Conservation (phyloP, 2,113 vertebrate species). For the Bubo bubo region DNA sequence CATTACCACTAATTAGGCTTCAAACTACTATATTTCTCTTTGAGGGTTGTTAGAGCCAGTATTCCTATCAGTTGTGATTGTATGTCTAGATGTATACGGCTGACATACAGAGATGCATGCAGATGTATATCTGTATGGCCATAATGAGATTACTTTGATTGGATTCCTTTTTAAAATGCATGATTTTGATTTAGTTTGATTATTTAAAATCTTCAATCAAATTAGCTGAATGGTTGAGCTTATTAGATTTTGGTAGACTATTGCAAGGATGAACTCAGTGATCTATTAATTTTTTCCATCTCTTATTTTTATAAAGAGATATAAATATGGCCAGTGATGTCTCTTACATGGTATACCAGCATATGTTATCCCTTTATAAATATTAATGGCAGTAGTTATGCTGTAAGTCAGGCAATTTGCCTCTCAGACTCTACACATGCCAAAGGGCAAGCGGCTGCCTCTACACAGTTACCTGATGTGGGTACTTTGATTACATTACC, state of each 20-base stretch:
- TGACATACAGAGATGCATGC: not conserved
- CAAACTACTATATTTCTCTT: not conserved
- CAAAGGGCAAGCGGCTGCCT: not conserved
- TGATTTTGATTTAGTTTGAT: not conserved
- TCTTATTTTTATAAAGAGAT: not conserved
- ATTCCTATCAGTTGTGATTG: not conserved
- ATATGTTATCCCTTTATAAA: fast-evolving
- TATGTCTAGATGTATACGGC: not conserved
- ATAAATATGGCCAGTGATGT: not conserved
- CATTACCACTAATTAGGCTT: not conserved
- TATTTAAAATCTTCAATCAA: not conserved
- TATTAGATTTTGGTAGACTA: not conserved
- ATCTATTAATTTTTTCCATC: not conserved
- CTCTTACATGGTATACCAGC: not conserved
- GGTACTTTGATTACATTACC: not conserved
- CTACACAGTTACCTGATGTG: not conserved
- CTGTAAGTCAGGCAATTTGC: not conserved
- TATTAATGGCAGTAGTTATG: not conserved
- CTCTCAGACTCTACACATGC: not conserved
- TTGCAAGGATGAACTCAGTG: not conserved
- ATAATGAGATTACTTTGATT: not conserved
- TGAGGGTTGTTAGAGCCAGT: not conserved
- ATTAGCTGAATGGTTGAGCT: not conserved
- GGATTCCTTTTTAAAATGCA: not conserved
- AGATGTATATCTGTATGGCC: not conserved